Conservation (phyloP, 2,113 vertebrate species). For the Pelecanoides urinatrix region DNA sequence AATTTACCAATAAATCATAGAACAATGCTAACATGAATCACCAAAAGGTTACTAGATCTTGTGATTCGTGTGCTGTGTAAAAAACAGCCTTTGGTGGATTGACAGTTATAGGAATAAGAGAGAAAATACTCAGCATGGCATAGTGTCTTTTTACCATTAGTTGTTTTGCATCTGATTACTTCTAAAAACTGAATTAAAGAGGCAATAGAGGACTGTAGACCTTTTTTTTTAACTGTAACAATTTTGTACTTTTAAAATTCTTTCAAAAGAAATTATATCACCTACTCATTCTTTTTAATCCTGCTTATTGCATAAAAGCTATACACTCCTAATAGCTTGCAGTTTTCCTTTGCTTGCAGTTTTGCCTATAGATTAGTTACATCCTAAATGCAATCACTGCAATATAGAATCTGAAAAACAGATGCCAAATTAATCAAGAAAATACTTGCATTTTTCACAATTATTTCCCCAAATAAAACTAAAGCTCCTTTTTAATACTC, state of each 20-base stretch:
- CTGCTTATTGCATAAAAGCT: background rate
- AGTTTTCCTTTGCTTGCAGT: background rate
- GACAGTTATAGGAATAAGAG: slow-evolving; percentile 67
- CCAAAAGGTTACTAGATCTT: slow-evolving; percentile 49
- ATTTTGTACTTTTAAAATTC: slow-evolving; percentile 16
- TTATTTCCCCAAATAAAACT: slow-evolving; percentile 19
- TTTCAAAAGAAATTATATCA: slow-evolving; percentile 38
- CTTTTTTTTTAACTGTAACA: slow-evolving; percentile 40
- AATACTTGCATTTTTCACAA: background rate
- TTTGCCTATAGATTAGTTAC: background rate
- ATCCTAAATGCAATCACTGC: background rate
- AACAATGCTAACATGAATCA: slow-evolving; percentile 63
- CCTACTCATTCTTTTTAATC: background rate
- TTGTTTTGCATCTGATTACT: slow-evolving; percentile 68
- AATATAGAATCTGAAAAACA: background rate
- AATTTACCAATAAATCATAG: slow-evolving; percentile 69
- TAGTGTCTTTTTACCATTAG: slow-evolving; percentile 57
- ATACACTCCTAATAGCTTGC: background rate
- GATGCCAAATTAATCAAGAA: slow-evolving; percentile 4
- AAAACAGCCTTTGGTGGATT: slow-evolving; percentile 62
- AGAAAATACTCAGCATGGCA: slow-evolving; percentile 64
- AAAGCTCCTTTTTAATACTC: background rate
- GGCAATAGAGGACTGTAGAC: slow-evolving; percentile 34
- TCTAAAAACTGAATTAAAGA: slow-evolving; percentile 72
- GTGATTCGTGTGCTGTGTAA: slow-evolving; percentile 65